Base-by-base conservation (phyloP, 2,113 vertebrate species). In the Pungitius pungitius region DNA sequence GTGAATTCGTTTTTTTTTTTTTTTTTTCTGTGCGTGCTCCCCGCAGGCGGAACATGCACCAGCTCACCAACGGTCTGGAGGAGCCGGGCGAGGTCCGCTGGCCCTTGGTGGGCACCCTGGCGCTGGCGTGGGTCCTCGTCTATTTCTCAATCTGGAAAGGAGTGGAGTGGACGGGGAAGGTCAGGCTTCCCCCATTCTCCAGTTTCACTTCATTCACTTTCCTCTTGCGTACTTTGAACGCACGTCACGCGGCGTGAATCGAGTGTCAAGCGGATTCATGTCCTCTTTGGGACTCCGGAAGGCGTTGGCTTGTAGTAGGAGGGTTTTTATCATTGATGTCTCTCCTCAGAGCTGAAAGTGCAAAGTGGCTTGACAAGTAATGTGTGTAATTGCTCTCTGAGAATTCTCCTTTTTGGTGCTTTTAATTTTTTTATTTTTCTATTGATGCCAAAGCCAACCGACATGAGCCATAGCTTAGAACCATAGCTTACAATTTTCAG, bases 111-210 rank as follows among this genome's bases (percentile, higher is more conserved):
- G 95, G 95, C 18, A 96, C 95, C 0, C 89, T 97, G 72, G 95
- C 94, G 0, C 88, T 97, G 77, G 90, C 96, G n/a, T 97, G 96
- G 96, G 64, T 96, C 52, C 91, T 96, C n/a, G 95, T 97, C 73
- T 97, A 97, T 83, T 97, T 97, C 87, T 96, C 95, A 74, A 97
- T 97, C 83, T 97, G 96, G 96, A 97, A 97, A 89, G 96, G 96
- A 1, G 96, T 97, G 71, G 96, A 97, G 81, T 97, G 96, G 96
- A 97, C 96, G 0, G 96, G 96, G 61, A 97, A 97, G 95, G 96
- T 96, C 88, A 80, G 88, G 6, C 26, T 45, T 2, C 59, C 0
- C 18, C 8, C 15, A 14, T 61, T 58, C 17, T 30, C 30, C 30
- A 5, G 2, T 30, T 18, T 56, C 1, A 10, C 9, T 30, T 51